These are phyloP conservation scores for Planococcus citri DNA, from an alignment of 1,140 invertebrate genomes.

Conservation along the genomic window DNA sequence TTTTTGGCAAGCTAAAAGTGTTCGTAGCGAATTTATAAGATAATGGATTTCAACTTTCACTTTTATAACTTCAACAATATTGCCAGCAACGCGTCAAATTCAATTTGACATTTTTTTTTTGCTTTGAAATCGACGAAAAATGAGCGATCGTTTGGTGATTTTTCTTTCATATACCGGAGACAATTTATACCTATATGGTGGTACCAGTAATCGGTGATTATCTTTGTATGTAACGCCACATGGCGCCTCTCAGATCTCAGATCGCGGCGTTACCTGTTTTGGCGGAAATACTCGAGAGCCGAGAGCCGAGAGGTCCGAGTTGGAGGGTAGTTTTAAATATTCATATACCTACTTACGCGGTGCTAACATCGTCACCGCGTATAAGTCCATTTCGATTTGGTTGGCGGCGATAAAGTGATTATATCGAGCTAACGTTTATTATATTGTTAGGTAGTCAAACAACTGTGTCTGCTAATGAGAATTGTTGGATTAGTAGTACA, in stretches of 20 bases:
- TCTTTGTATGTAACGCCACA: neutral
- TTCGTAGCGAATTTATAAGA: neutral
- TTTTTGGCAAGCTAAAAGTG: neutral
- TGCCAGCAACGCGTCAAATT: neutral
- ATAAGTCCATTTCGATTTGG: neutral
- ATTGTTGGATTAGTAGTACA: neutral
- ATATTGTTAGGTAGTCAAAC: neutral
- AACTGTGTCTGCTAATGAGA: constrained; percentile 2
- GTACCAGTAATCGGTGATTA: neutral
- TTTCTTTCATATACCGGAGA: neutral
- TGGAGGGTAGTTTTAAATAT: too few species aligned
- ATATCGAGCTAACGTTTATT: neutral
- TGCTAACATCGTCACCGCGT: too few species aligned
- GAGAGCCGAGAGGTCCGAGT: too few species aligned
- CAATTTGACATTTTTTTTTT: neutral
- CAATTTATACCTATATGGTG: too few species aligned
- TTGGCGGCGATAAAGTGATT: neutral
- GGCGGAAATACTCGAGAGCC: too few species aligned
- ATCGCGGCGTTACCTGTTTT: too few species aligned
- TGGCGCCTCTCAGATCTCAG: neutral
- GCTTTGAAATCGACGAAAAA: too few species aligned
- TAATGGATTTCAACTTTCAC: neutral
- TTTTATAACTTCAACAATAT: neutral
- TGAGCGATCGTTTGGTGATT: too few species aligned
- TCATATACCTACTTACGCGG: too few species aligned